A percentile compares a stretch with the other conserved stretches of the same genome.
These are phyloP conservation scores for Spea bombifrons DNA, from an alignment of 2,113 vertebrate genomes.

Conservation along the genomic window DNA sequence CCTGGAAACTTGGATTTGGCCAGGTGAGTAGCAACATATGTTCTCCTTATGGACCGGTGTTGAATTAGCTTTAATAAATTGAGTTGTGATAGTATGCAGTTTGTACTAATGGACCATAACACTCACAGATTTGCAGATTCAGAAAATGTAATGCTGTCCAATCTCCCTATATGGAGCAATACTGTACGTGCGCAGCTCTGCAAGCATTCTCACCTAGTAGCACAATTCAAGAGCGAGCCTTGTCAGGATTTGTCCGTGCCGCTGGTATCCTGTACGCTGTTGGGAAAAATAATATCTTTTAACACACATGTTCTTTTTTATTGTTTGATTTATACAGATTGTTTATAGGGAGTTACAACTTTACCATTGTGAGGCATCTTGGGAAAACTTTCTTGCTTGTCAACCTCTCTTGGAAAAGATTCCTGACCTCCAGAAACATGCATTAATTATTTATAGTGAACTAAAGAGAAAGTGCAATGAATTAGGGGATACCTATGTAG, in stretches of 20 bases:
- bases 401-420: conserved; percentile 61
- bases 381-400: conserved; percentile 63
- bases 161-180: too few relatives aligned
- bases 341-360: conserved; percentile 62
- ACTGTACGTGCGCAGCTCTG: too few relatives aligned
- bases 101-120: too few relatives aligned
- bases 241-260: too few relatives aligned
- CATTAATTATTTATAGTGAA: conserved; percentile 64
- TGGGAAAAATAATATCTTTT: conserved; percentile 1
- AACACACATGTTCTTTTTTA: neutral
- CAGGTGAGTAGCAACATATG: conserved; percentile 58
- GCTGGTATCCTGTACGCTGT: neutral
- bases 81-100: too few relatives aligned
- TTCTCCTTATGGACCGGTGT: too few relatives aligned
- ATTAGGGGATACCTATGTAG: conserved; percentile 70
- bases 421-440: conserved; percentile 64
- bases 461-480: conserved; percentile 65
- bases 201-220: too few relatives aligned
- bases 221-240: too few relatives aligned
- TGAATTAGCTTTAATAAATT: too few relatives aligned
- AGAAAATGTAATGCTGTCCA: too few relatives aligned
- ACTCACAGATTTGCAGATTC: too few relatives aligned
- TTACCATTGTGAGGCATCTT: conserved; percentile 68
- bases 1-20: conserved; percentile 73
- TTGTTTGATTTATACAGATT: conserved; percentile 59